These are phyloP conservation scores for Ciconia boyciana DNA, from an alignment of 2,113 vertebrate species.

Conservation along the genomic window DNA sequence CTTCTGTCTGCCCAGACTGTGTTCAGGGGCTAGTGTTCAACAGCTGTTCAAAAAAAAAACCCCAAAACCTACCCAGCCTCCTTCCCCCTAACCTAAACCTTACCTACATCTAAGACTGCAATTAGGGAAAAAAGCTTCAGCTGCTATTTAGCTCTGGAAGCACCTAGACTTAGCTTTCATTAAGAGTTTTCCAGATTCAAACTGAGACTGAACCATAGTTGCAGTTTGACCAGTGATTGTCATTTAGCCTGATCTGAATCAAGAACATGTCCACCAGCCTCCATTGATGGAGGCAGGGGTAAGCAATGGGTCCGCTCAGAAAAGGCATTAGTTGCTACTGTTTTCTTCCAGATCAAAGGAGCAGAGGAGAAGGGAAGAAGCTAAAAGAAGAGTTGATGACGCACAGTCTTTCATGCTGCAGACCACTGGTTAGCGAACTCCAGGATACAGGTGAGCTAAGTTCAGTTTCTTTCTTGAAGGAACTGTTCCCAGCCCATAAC, in stretches of 20 bases:
- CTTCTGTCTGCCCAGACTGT: neutral
- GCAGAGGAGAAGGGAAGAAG: neutral
- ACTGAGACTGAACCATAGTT: neutral
- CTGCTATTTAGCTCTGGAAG: neutral
- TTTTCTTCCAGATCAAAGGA: neutral
- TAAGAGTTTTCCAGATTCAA: neutral
- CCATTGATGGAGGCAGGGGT: neutral
- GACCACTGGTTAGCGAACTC: neutral
- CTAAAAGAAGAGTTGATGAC: neutral
- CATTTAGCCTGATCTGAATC: neutral
- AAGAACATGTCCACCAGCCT: neutral
- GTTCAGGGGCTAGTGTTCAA: neutral
- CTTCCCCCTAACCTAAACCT: neutral
- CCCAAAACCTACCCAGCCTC: neutral
- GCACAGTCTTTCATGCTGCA: neutral
- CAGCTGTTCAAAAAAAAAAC: fast-evolving
- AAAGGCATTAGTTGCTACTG: neutral
- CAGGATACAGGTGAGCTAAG: neutral
- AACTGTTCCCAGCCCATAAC: neutral
- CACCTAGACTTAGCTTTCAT: neutral
- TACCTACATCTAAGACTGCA: neutral
- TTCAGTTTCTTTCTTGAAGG: neutral
- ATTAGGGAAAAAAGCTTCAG: neutral
- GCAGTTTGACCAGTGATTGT: neutral
- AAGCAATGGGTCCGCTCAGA: neutral